phyloP scores from a whole-genome alignment of 2,888 invertebrate genomes.

The Loripinus fragilis region DNA sequence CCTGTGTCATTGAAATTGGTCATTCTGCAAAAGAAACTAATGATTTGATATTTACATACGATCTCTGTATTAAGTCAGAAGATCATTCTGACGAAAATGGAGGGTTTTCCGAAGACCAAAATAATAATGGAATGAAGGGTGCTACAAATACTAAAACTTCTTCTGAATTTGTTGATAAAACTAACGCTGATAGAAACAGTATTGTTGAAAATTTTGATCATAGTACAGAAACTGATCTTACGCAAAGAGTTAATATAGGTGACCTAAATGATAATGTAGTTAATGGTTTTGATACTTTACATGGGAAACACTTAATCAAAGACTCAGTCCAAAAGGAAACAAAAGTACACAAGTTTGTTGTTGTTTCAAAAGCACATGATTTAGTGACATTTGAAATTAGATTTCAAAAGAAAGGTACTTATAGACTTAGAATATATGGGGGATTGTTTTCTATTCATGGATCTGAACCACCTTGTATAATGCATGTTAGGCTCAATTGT shows the following conservation, averaged over 20 bases:
- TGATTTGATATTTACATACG: constrained; percentile 47
- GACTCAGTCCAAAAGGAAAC: background rate
- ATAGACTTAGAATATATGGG: constrained; percentile 44
- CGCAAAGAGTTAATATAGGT: background rate
- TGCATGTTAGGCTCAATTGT: constrained; percentile 41
- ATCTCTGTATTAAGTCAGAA: constrained; percentile 41
- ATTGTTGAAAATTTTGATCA: background rate
- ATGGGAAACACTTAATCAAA: background rate
- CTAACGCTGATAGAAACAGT: background rate
- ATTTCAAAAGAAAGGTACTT: constrained; percentile 34
- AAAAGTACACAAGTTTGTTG: constrained; percentile 9
- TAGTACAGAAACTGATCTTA: background rate
- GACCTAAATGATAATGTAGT: background rate
- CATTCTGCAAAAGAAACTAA: constrained; percentile 18
- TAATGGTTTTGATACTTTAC: too few relatives aligned
- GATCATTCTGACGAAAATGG: constrained; percentile 2
- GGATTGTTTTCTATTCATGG: constrained; percentile 37
- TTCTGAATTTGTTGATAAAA: background rate
- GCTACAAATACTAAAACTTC: background rate
- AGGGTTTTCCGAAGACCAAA: background rate
- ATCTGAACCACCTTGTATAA: constrained; percentile 50
- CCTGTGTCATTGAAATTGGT: constrained; percentile 40
- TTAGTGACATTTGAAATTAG: constrained; percentile 39
- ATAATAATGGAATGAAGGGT: background rate
- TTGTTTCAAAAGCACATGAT: background rate